These are phyloP conservation scores for Hippocampus kuda DNA, from an alignment of 2,797 vertebrate species.

Conservation along the genomic window DNA sequence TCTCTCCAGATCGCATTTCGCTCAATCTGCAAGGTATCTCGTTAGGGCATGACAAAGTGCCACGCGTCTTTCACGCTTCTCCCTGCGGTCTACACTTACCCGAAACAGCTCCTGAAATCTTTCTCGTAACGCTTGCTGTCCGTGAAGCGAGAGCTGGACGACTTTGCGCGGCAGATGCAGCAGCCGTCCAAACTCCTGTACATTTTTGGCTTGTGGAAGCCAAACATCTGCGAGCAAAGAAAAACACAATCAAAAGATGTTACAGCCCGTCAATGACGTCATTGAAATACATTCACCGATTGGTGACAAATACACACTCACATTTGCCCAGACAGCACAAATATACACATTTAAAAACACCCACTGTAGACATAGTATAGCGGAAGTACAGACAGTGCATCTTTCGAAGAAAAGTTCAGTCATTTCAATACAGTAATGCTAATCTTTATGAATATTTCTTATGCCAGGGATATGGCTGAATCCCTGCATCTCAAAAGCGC, in stretches of 20 bases:
- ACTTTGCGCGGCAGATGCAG: constrained; percentile 98
- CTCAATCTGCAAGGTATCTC: constrained; percentile 66
- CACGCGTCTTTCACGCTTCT: not conserved
- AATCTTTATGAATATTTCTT: too few species aligned
- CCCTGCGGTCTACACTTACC: constrained; percentile 46
- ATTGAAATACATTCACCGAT: not conserved
- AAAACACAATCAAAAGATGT: not conserved
- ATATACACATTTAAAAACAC: not conserved
- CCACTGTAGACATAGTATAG: not conserved
- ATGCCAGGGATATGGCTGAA: too few species aligned
- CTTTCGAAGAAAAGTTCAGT: too few species aligned
- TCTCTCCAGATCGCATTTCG: constrained; percentile 90
- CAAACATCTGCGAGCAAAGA: constrained; percentile 80
- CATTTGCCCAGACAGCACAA: not conserved
- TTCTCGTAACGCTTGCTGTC: constrained; percentile 97
- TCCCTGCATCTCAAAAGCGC: too few species aligned
- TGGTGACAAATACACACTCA: not conserved
- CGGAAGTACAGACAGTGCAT: not conserved
- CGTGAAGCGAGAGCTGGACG: constrained; percentile 97
- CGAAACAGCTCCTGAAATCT: constrained; percentile 77
- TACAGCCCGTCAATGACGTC: not conserved
- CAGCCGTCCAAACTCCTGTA: constrained; percentile 97
- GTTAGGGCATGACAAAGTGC: not conserved
- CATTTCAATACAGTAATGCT: not conserved
- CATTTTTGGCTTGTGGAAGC: constrained; percentile 99